Conservation (phyloP, 2,888 invertebrate genomes). For the Pelosia muscerda region DNA sequence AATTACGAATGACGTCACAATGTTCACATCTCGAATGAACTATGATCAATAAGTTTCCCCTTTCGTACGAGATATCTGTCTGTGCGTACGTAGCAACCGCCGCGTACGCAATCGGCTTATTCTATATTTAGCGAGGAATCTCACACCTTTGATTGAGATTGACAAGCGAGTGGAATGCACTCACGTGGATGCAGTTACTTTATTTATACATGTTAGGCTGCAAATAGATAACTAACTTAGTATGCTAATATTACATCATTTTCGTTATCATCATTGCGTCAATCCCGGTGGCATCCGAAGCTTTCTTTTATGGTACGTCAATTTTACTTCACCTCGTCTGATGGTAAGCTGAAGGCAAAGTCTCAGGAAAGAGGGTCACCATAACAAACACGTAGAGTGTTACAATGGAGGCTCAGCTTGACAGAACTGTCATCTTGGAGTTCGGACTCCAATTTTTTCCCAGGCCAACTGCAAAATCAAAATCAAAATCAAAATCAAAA, state of each 20-base stretch:
- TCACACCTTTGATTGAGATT: conserved; percentile 28
- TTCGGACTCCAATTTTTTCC: too few relatives aligned
- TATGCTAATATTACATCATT: background rate
- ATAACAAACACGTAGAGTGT: too few relatives aligned
- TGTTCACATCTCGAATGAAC: background rate
- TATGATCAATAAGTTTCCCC: conserved; percentile 20
- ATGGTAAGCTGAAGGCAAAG: too few relatives aligned
- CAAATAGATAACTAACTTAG: background rate
- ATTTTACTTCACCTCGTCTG: too few relatives aligned
- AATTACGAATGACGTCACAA: background rate
- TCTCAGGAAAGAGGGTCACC: too few relatives aligned
- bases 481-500: too few relatives aligned
- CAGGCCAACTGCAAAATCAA: too few relatives aligned
- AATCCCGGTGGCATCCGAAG: too few relatives aligned
- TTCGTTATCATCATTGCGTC: too few relatives aligned
- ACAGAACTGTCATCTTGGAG: too few relatives aligned
- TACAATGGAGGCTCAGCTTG: too few relatives aligned
- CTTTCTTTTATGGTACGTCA: too few relatives aligned
- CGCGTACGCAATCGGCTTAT: conserved; percentile 50
- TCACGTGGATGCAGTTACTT: conserved; percentile 18
- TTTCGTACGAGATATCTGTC: background rate
- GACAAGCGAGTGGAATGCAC: conserved; percentile 32
- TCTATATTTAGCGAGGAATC: conserved; percentile 59
- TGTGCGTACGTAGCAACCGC: conserved; percentile 53
- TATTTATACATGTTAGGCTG: background rate